phyloP scores from a whole-genome alignment of 1,140 invertebrate genomes.

The Tetraneura akinire region DNA sequence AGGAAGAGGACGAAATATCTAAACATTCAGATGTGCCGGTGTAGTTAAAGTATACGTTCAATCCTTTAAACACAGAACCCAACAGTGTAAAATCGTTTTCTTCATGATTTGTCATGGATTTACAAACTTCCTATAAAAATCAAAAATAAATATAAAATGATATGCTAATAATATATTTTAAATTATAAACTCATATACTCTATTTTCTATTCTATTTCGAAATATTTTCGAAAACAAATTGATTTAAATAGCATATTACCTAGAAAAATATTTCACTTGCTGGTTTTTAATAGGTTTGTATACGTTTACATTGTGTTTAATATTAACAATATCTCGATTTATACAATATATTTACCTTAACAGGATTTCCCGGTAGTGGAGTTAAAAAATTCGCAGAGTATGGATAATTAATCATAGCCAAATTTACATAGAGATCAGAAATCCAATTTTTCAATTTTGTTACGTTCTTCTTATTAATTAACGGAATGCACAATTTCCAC shows the following conservation, averaged over 20 bases:
- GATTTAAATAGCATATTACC: too few relatives aligned
- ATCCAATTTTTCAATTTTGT: constrained; percentile 66
- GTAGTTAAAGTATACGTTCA: constrained; percentile 81
- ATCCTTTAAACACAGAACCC: constrained; percentile 66
- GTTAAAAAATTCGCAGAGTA: constrained; percentile 80
- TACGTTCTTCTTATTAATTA: constrained; percentile 66
- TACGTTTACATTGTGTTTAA: too few relatives aligned
- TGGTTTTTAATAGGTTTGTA: too few relatives aligned
- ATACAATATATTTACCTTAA: constrained; percentile 65
- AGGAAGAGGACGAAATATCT: constrained; percentile 61
- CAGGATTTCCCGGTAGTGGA: constrained; percentile 81
- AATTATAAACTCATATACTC: too few relatives aligned
- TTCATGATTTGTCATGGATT: constrained; percentile 61
- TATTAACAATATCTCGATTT: too few relatives aligned
- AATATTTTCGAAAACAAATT: too few relatives aligned
- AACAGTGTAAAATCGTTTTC: constrained; percentile 64
- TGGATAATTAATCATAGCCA: constrained; percentile 94
- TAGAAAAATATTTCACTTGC: too few relatives aligned
- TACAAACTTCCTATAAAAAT: constrained; percentile 62
- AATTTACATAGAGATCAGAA: constrained; percentile 69
- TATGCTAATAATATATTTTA: too few relatives aligned
- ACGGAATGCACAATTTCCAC: constrained; percentile 73
- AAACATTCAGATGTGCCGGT: constrained; percentile 73
- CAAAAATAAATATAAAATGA: too few relatives aligned
- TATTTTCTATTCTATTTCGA: too few relatives aligned